phyloP scores from a whole-genome alignment of 1,140 invertebrate species.

The Myzus persicae region DNA sequence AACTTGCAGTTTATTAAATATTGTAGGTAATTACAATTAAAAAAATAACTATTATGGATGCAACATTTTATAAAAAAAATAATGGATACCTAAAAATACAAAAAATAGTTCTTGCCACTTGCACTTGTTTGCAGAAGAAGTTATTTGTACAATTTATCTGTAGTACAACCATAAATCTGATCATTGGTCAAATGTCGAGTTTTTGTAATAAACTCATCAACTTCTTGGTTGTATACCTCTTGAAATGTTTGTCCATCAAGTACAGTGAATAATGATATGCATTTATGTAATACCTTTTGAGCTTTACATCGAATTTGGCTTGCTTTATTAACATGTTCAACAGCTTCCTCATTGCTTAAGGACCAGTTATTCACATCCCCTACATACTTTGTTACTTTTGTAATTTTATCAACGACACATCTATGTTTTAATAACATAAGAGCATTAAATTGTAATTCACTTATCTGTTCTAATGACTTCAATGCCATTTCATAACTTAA shows the following conservation, averaged over 20 bases:
- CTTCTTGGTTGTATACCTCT: constrained; percentile 69
- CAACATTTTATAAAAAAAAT: background rate
- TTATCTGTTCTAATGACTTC: constrained; percentile 70
- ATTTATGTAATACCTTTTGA: constrained; percentile 71
- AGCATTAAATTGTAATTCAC: constrained; percentile 74
- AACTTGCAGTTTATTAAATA: background rate
- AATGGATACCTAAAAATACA: background rate
- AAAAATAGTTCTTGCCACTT: background rate
- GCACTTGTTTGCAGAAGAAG: background rate
- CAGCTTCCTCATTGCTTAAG: constrained; percentile 70
- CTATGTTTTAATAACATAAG: constrained; percentile 88
- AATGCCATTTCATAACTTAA: constrained; percentile 74
- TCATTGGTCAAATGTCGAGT: constrained; percentile 69
- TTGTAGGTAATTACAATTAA: background rate
- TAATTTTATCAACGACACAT: constrained; percentile 79
- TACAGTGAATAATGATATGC: constrained; percentile 68
- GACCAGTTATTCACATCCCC: constrained; percentile 80
- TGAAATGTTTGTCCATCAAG: constrained; percentile 68
- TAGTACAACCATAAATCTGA: constrained; percentile 67
- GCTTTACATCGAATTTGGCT: constrained; percentile 72
- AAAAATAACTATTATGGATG: background rate
- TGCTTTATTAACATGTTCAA: constrained; percentile 59
- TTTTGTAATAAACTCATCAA: constrained; percentile 68
- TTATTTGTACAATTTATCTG: constrained; percentile 63
- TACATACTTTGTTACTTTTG: constrained; percentile 68